These are phyloP conservation scores for Cyclopterus lumpus DNA, from an alignment of 2,797 vertebrate genomes.

Conservation along the genomic window DNA sequence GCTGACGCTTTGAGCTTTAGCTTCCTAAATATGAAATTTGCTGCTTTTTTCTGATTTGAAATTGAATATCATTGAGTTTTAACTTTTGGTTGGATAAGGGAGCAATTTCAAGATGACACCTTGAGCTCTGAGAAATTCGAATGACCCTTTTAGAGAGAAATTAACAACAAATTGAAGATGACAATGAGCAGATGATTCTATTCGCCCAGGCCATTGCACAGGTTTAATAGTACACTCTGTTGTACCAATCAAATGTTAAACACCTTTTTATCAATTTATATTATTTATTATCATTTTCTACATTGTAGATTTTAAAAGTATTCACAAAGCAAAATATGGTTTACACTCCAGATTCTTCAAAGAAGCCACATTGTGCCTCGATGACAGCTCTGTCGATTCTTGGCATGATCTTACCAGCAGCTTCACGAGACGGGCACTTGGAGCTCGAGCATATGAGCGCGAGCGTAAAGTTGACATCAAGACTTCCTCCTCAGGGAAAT, in stretches of 20 bases:
- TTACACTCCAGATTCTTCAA: background rate
- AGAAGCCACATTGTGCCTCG: background rate
- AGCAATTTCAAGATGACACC: background rate
- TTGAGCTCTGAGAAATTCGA: background rate
- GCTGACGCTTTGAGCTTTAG: too few species aligned
- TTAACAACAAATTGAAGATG: background rate
- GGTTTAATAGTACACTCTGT: too few species aligned
- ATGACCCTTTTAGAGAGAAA: background rate
- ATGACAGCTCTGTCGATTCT: background rate
- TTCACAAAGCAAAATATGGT: background rate
- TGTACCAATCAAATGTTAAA: too few species aligned
- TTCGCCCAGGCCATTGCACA: too few species aligned
- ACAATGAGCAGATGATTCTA: rapidly evolving
- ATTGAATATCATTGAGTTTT: background rate
- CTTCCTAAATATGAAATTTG: background rate
- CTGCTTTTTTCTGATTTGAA: background rate
- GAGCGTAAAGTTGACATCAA: background rate
- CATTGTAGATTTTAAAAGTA: background rate
- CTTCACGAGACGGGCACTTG: too few species aligned
- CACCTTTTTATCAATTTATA: too few species aligned
- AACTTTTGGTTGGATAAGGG: background rate
- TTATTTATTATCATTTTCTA: background rate
- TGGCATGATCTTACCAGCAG: too few species aligned
- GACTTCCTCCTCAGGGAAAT: background rate
- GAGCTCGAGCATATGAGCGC: too few species aligned